phyloP scores from a whole-genome alignment of 2,113 vertebrate genomes.

The Chaenogobius annularis region DNA sequence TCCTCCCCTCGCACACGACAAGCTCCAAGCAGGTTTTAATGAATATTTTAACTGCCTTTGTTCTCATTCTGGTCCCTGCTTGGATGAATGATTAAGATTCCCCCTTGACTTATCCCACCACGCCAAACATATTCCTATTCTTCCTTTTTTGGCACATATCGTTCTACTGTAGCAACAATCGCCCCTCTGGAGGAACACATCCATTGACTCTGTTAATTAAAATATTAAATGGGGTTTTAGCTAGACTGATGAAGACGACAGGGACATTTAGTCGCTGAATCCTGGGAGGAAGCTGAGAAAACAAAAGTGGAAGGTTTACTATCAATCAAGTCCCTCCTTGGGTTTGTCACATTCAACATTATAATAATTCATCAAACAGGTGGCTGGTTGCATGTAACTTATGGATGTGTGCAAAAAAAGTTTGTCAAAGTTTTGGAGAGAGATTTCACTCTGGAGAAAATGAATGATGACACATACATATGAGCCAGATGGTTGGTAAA shows the following conservation, averaged over 20 bases:
- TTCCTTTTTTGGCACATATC: constrained; percentile 22
- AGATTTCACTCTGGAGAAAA: constrained; percentile 20
- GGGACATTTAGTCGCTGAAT: constrained; percentile 20
- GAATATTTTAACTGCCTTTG: constrained; percentile 79
- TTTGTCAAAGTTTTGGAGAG: constrained; percentile 28
- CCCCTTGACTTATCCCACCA: constrained; percentile 33
- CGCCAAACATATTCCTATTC: constrained; percentile 21
- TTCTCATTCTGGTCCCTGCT: constrained; percentile 71
- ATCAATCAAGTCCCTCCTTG: constrained; percentile 31
- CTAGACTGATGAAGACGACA: constrained; percentile 29
- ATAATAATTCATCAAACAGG: constrained; percentile 43
- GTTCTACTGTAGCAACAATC: constrained; percentile 7
- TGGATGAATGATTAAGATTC: constrained; percentile 71
- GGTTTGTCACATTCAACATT: constrained; percentile 29
- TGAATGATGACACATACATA: constrained; percentile 26
- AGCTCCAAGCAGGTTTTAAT: constrained; percentile 77
- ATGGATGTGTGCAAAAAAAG: constrained; percentile 27
- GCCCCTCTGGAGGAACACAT: constrained; percentile 45
- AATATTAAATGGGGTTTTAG: constrained; percentile 55
- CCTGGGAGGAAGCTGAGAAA: constrained; percentile 11
- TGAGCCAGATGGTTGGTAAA: constrained; percentile 48
- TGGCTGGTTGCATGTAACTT: constrained; percentile 30
- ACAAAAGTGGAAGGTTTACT: constrained; percentile 18
- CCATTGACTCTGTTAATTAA: constrained; percentile 67
- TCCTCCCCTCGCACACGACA: constrained; percentile 51